These are phyloP conservation scores for Euclidia mi DNA, from an alignment of 2,888 invertebrate genomes.

Conservation along the genomic window DNA sequence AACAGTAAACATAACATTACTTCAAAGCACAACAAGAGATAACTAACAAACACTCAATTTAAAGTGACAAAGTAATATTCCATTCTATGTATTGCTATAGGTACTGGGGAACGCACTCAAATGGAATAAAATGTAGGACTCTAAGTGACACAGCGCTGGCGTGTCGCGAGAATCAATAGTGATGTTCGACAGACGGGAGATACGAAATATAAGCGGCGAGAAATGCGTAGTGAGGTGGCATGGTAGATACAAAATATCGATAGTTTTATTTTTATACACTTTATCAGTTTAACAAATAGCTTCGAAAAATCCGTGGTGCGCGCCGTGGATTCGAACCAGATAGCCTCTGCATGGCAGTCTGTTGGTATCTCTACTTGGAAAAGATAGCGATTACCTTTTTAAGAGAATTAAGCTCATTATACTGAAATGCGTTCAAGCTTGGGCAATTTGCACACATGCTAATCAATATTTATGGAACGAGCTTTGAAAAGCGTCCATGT, in stretches of 20 bases:
- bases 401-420: no score
- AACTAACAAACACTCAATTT: background rate
- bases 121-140: background rate
- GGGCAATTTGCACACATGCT: no score
- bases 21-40: no score
- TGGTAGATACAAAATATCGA: slow-evolving; percentile 5
- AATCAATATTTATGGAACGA: no score
- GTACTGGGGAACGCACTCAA: background rate
- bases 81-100: background rate
- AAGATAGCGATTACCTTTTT: no score
- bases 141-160: slow-evolving; percentile 6
- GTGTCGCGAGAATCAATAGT: slow-evolving; percentile 41
- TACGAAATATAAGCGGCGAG: slow-evolving; percentile 46
- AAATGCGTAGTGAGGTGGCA: slow-evolving; percentile 10
- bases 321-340: no score
- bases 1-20: no score
- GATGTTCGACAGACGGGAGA: slow-evolving; percentile 31
- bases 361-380: no score
- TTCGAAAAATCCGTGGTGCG: no score
- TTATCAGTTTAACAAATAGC: background rate
- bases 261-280: background rate
- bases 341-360: no score
- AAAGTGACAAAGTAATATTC: background rate
- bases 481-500: no score
- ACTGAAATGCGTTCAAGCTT: no score